Conservation (phyloP, 1,140 invertebrate genomes). For the Leguminivora glycinivorella region DNA sequence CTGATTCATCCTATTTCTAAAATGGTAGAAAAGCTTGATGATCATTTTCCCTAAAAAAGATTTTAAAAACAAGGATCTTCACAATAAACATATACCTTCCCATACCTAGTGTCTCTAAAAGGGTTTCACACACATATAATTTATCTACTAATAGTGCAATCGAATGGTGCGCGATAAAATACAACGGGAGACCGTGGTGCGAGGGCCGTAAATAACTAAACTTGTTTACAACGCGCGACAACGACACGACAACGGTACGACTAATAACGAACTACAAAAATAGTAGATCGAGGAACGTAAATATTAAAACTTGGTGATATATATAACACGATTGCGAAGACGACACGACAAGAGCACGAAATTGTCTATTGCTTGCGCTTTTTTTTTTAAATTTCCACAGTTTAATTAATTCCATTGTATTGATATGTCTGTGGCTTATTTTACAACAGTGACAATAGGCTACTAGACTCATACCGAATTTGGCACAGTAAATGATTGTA, state of each 20-base stretch:
- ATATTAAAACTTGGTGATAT: not conserved
- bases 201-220: constrained; percentile 11
- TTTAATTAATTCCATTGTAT: too few relatives aligned
- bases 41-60: too few relatives aligned
- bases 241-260: not conserved
- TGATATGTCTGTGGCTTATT: too few relatives aligned
- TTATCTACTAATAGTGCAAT: constrained; percentile 27
- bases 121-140: constrained; percentile 19
- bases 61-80: too few relatives aligned
- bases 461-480: too few relatives aligned
- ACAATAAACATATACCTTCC: too few relatives aligned
- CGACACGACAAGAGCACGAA: not conserved
- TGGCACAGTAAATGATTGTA: too few relatives aligned
- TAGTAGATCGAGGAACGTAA: not conserved
- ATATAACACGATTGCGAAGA: not conserved
- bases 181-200: constrained; percentile 12
- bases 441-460: too few relatives aligned
- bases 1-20: too few relatives aligned
- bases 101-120: not conserved
- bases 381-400: too few relatives aligned
- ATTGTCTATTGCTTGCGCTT: too few relatives aligned
- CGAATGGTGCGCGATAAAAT: constrained; percentile 24
- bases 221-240: not conserved
- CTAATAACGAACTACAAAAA: not conserved
- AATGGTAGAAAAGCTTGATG: too few relatives aligned